These are phyloP conservation scores for Thecophora atra DNA, from an alignment of 2,888 invertebrate species.

Conservation along the genomic window DNA sequence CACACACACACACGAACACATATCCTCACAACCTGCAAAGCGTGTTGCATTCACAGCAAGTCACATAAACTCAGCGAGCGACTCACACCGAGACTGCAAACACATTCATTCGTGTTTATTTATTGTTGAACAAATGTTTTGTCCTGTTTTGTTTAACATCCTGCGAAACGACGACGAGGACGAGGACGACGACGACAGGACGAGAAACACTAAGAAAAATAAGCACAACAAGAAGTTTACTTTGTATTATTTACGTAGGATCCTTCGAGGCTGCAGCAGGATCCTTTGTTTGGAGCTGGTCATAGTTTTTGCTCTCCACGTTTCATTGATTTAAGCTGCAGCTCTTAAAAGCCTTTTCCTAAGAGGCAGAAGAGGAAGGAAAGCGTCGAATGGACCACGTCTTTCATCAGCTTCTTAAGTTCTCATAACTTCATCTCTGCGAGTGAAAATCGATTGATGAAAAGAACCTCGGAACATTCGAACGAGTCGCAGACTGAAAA, in stretches of 20 bases:
- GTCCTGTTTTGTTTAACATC: slow-evolving; percentile 43
- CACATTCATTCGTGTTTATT: slow-evolving; percentile 36
- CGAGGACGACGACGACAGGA: slow-evolving; percentile 22
- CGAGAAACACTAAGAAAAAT: slow-evolving; percentile 21
- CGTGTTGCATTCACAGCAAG: not conserved
- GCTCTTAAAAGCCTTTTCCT: slow-evolving; percentile 1
- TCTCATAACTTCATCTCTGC: no score
- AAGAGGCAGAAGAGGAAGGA: not conserved
- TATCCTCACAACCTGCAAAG: not conserved
- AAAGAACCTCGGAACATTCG: no score
- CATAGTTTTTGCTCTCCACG: slow-evolving; percentile 23
- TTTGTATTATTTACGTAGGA: slow-evolving; percentile 27
- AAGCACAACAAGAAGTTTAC: slow-evolving; percentile 24
- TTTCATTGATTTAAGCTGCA: slow-evolving; percentile 32
- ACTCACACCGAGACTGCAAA: slow-evolving; percentile 12
- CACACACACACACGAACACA: not conserved
- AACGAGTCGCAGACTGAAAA: no score
- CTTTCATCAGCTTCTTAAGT: no score
- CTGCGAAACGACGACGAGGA: slow-evolving; percentile 27
- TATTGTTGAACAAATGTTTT: slow-evolving; percentile 45
- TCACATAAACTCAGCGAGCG: not conserved
- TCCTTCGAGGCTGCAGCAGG: not conserved
- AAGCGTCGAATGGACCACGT: no score
- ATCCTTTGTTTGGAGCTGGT: slow-evolving; percentile 13
- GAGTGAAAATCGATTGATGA: no score